Conservation (phyloP, 2,888 invertebrate species). For the Drosophila meridionalis region DNA sequence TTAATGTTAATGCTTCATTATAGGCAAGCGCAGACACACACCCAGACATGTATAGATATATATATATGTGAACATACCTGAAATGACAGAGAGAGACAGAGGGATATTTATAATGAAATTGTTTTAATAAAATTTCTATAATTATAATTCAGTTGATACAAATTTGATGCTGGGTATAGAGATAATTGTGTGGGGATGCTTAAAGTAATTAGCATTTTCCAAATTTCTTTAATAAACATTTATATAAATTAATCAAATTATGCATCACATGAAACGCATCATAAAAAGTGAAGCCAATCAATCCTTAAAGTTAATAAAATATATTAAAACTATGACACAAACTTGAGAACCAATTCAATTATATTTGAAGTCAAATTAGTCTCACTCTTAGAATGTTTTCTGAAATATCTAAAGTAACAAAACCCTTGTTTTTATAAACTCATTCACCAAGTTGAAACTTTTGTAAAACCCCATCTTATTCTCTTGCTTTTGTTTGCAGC, state of each 20-base stretch:
- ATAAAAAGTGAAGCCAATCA: neutral
- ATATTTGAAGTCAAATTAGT: too few species aligned
- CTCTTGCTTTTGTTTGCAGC: too few species aligned
- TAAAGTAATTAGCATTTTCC: neutral
- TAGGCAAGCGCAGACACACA: conserved; percentile 10
- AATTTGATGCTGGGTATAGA: neutral
- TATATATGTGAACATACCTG: conserved; percentile 43
- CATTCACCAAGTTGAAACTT: too few species aligned
- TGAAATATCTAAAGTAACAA: too few species aligned
- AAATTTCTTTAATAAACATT: neutral
- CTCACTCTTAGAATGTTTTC: too few species aligned
- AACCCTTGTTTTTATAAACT: too few species aligned
- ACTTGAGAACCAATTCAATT: too few species aligned
- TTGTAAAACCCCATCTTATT: too few species aligned
- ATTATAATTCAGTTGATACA: conserved; percentile 24
- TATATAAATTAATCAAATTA: neutral
- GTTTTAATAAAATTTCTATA: conserved; percentile 53
- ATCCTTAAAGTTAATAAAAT: too few species aligned
- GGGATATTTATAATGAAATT: conserved; percentile 3
- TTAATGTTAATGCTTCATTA: conserved; percentile 52
- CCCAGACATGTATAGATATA: neutral
- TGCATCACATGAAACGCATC: neutral
- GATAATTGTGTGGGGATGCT: neutral
- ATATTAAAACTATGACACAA: too few species aligned
- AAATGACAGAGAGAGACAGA: conserved; percentile 29